phyloP scores from a whole-genome alignment of 1,140 invertebrate genomes.

The Ectropis grisescens region DNA sequence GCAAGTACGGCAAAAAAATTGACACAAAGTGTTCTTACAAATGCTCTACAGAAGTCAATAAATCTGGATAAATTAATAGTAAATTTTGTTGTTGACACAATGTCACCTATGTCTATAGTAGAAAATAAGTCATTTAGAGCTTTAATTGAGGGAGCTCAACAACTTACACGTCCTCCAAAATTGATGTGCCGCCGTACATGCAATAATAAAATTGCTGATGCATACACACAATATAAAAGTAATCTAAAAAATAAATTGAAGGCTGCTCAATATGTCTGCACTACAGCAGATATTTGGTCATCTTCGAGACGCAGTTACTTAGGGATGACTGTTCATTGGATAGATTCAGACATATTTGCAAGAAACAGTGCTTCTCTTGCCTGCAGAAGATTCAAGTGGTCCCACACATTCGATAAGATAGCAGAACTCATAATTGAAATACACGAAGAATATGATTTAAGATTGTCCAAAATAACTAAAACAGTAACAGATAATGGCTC shows the following conservation, averaged over 20 bases:
- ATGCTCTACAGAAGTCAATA: slow-evolving; percentile 5
- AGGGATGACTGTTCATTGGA: slow-evolving; percentile 16
- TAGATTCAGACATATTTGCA: slow-evolving; percentile 13
- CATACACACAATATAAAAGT: slow-evolving; percentile 15
- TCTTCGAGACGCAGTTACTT: slow-evolving; percentile 15
- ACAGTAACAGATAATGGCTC: slow-evolving; percentile 18
- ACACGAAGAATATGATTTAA: slow-evolving; percentile 16
- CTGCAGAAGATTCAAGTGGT: slow-evolving; percentile 16
- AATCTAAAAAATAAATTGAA: slow-evolving; percentile 11
- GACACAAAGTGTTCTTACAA: slow-evolving; percentile 9
- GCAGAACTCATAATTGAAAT: slow-evolving; percentile 14
- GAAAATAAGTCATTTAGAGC: slow-evolving; percentile 19
- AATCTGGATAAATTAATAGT: slow-evolving; percentile 20
- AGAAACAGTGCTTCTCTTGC: slow-evolving; percentile 11
- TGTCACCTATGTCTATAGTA: slow-evolving; percentile 18
- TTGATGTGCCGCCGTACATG: slow-evolving; percentile 15
- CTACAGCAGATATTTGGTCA: slow-evolving; percentile 19
- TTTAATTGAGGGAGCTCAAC: slow-evolving; percentile 19
- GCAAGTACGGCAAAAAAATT: slow-evolving; percentile 11
- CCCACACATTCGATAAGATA: slow-evolving; percentile 14
- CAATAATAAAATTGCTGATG: slow-evolving; percentile 16
- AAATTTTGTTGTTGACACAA: slow-evolving; percentile 17
- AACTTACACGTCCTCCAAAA: slow-evolving; percentile 14
- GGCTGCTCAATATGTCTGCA: slow-evolving; percentile 16
- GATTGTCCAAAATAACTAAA: slow-evolving; percentile 16